phyloP scores from a whole-genome alignment of 1,140 invertebrate genomes.

The Lasaia peninsularis region DNA sequence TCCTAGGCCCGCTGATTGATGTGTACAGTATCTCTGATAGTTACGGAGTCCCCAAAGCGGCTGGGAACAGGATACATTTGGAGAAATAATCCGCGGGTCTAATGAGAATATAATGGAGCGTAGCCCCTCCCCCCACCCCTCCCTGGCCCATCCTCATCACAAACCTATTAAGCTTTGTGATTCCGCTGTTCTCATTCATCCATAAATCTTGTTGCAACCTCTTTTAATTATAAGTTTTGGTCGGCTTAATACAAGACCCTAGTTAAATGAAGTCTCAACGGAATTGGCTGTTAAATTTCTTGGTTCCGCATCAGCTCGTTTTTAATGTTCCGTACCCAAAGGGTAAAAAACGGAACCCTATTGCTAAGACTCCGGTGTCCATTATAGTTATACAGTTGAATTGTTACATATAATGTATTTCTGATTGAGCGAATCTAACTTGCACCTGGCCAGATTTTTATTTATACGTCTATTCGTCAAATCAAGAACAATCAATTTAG shows the following conservation, averaged over 20 bases:
- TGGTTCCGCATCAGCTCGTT: too few species aligned
- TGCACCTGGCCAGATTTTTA: too few species aligned
- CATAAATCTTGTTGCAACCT: conserved; percentile 7
- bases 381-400: too few species aligned
- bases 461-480: too few species aligned
- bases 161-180: conserved; percentile 9
- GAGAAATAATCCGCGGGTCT: background rate
- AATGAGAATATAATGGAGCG: conserved; percentile 3
- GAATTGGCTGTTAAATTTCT: background rate
- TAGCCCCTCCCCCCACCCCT: background rate
- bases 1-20: too few species aligned
- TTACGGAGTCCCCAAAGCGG: background rate
- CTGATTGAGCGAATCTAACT: too few species aligned
- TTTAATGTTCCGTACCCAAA: too few species aligned
- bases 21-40: background rate
- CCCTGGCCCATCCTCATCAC: background rate
- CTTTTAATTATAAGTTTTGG: conserved; percentile 3
- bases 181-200: background rate
- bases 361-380: too few species aligned
- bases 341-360: too few species aligned
- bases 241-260: background rate
- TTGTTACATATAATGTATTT: too few species aligned
- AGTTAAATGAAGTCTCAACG: background rate
- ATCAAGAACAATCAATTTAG: too few species aligned
- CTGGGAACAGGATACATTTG: conserved; percentile 1